These are phyloP conservation scores for Haemorhous mexicanus DNA, from an alignment of 2,113 vertebrate genomes.

Conservation along the genomic window DNA sequence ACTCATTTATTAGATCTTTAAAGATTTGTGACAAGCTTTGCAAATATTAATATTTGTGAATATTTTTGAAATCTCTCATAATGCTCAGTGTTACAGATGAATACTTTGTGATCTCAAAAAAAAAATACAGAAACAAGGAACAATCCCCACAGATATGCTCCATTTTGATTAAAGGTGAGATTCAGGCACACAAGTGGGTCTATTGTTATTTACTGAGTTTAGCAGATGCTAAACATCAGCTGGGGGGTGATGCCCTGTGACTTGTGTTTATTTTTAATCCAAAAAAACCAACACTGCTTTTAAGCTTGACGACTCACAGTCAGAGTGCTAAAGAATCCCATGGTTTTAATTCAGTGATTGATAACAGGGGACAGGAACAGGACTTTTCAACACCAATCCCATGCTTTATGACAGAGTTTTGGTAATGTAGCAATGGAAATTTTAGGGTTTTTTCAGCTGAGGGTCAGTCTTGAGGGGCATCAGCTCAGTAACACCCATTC, in stretches of 20 bases:
- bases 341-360: not conserved
- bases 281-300: not conserved
- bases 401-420: not conserved
- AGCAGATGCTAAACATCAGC: not conserved
- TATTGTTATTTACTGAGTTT: not conserved
- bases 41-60: slow-evolving; percentile 35
- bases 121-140: not conserved
- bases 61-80: slow-evolving; percentile 41
- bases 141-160: not conserved
- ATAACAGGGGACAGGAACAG: not conserved
- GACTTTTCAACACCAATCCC: not conserved
- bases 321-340: not conserved
- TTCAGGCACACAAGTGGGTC: not conserved
- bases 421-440: not conserved
- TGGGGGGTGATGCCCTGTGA: not conserved
- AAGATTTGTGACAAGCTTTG: slow-evolving; percentile 17
- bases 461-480: not conserved
- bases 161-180: slow-evolving; percentile 42
- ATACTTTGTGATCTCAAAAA: not conserved
- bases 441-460: not conserved
- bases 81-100: not conserved
- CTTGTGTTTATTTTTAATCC: not conserved
- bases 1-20: slow-evolving; percentile 27
- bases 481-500: not conserved
- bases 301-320: not conserved